Percentiles rank a stretch among this genome's conserved stretches.
Conservation (phyloP, 2,888 invertebrate genomes). For the Cryptocheilus praepositus region DNA sequence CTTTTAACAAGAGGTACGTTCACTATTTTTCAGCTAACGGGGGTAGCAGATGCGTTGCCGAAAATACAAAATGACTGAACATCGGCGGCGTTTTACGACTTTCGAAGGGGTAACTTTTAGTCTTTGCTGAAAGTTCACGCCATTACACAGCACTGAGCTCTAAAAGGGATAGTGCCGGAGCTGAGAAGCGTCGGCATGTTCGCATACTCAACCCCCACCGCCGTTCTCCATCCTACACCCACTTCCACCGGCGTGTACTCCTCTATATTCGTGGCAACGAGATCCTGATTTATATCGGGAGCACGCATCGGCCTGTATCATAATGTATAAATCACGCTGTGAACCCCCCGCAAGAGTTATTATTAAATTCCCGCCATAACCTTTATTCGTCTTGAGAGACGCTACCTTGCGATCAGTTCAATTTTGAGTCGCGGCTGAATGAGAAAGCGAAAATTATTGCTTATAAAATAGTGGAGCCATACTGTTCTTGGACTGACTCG, state of each 20-base stretch:
- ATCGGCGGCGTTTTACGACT: slow-evolving; percentile 20
- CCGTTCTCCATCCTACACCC: background rate
- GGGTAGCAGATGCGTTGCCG: too few species aligned
- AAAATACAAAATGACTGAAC: background rate
- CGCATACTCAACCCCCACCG: background rate
- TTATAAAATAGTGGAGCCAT: too few species aligned
- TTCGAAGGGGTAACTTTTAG: slow-evolving; percentile 10
- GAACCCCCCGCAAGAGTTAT: slow-evolving; percentile 24
- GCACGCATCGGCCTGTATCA: slow-evolving; percentile 45
- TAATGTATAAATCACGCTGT: slow-evolving; percentile 50
- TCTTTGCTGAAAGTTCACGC: slow-evolving; percentile 22
- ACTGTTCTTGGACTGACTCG: too few species aligned
- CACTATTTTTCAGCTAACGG: too few species aligned
- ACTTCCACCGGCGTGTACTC: background rate
- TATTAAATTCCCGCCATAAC: slow-evolving; percentile 38
- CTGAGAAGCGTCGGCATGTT: slow-evolving; percentile 1
- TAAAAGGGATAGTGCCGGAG: slow-evolving; percentile 28
- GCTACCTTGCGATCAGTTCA: slow-evolving; percentile 25
- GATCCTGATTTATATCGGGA: slow-evolving; percentile 59
- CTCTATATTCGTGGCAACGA: slow-evolving; percentile 43
- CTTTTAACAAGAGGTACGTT: too few species aligned
- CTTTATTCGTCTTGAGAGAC: slow-evolving; percentile 7
- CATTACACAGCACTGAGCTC: slow-evolving; percentile 21
- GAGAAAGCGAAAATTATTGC: too few species aligned
- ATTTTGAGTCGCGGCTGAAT: too few species aligned